Percentiles rank a stretch among this genome's conserved stretches.
phyloP scores from a whole-genome alignment of 2,797 vertebrate species.

The Pteronotus mesoamericanus region DNA sequence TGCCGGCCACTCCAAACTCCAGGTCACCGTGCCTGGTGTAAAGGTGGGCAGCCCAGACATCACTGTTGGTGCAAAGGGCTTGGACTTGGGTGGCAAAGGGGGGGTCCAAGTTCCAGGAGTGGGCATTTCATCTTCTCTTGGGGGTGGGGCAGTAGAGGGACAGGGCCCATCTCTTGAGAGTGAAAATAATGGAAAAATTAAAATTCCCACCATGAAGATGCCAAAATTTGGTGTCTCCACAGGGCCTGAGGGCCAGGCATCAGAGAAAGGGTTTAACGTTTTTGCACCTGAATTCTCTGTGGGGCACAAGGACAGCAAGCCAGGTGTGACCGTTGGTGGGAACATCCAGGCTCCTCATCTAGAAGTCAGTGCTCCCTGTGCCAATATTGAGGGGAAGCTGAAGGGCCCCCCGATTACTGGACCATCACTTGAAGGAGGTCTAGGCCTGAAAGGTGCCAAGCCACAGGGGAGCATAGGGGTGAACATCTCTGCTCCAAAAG shows the following conservation, averaged over 20 bases:
- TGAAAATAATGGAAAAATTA: conserved; percentile 65
- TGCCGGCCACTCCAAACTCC: conserved; percentile 70
- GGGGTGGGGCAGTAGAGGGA: conserved; percentile 15
- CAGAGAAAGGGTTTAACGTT: background rate
- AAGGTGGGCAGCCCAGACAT: conserved; percentile 29
- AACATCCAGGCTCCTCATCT: conserved; percentile 26
- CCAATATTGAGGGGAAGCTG: conserved; percentile 39
- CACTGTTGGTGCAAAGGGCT: conserved; percentile 23
- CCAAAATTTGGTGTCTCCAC: conserved; percentile 75
- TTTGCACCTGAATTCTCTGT: conserved; percentile 34
- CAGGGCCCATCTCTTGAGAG: background rate
- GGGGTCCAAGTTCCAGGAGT: background rate
- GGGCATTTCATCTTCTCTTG: background rate
- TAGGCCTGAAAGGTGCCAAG: conserved; percentile 11
- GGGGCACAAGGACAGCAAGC: background rate
- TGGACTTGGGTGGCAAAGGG: conserved; percentile 75
- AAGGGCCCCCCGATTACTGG: background rate
- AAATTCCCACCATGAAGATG: conserved; percentile 77
- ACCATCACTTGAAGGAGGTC: background rate
- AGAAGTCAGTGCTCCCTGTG: background rate
- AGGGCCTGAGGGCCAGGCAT: background rate
- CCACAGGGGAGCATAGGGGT: conserved; percentile 66
- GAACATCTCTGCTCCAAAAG: conserved; percentile 30
- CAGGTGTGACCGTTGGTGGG: background rate
- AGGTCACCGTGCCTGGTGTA: conserved; percentile 59